Percentiles rank a stretch among this genome's conserved stretches.
phyloP scores from a whole-genome alignment of 2,797 vertebrate species.

The Lagocephalus sceleratus region DNA sequence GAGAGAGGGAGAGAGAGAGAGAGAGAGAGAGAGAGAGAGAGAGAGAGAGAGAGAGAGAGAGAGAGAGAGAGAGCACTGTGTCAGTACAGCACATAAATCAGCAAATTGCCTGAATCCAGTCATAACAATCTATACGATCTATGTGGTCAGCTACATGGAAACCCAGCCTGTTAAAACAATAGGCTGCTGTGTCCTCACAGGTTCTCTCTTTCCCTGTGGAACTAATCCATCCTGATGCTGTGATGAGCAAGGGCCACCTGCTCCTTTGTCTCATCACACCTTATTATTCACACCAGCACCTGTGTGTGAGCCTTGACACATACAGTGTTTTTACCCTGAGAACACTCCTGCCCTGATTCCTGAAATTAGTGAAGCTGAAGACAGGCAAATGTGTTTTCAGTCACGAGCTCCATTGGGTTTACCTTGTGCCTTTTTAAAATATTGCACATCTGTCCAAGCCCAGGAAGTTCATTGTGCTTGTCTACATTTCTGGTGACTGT shows the following conservation, averaged over 20 bases:
- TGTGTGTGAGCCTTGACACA: background rate
- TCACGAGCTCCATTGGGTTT: too few species aligned
- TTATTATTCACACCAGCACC: background rate
- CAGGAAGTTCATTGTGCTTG: conserved; percentile 41
- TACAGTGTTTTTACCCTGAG: conserved; percentile 7
- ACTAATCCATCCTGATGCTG: conserved; percentile 66
- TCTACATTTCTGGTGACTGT: conserved; percentile 17
- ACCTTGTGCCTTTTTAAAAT: too few species aligned
- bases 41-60: too few species aligned
- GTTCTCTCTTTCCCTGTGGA: conserved; percentile 51
- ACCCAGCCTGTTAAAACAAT: conserved; percentile 78
- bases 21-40: too few species aligned
- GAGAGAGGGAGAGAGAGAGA: too few species aligned
- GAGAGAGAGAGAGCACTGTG: conserved; percentile 16
- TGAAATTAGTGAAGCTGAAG: too few species aligned
- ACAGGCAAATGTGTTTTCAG: too few species aligned
- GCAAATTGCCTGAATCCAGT: too few species aligned
- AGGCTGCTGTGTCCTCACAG: conserved; percentile 70
- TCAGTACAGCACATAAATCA: too few species aligned
- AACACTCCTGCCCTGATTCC: too few species aligned
- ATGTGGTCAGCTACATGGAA: conserved; percentile 65
- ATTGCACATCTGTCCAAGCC: too few species aligned
- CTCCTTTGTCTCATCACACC: conserved; percentile 30
- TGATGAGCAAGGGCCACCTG: conserved; percentile 48
- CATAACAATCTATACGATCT: conserved; percentile 11